phyloP scores from a whole-genome alignment of 2,888 invertebrate species.

The Troides helena region DNA sequence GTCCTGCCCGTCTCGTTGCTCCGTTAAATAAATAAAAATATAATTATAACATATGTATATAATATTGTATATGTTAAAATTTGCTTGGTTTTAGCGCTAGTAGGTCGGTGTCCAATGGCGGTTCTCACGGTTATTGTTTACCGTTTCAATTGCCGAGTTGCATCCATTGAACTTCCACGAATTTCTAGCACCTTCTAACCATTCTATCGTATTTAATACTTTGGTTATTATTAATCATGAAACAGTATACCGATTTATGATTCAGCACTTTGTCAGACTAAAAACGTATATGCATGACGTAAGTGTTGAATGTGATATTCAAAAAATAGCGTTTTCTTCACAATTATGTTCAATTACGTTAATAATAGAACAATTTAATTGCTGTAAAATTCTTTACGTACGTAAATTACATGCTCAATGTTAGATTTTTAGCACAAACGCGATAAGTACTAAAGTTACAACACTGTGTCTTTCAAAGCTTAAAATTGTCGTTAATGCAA shows the following conservation, averaged over 20 bases:
- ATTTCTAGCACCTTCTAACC: constrained; percentile 21
- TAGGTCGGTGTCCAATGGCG: not conserved
- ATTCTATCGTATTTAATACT: not conserved
- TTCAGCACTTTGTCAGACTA: not conserved
- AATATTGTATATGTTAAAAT: not conserved
- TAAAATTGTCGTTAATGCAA: too few relatives aligned
- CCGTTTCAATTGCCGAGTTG: constrained; percentile 10
- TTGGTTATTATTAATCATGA: not conserved
- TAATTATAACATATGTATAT: not conserved
- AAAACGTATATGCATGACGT: not conserved
- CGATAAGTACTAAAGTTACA: too few relatives aligned
- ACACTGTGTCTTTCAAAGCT: too few relatives aligned
- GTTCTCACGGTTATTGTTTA: constrained; percentile 12
- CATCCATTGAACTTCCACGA: constrained; percentile 6
- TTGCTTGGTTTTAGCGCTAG: not conserved
- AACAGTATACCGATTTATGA: not conserved
- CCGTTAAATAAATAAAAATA: not conserved
- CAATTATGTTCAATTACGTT: too few relatives aligned
- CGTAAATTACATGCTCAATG: too few relatives aligned
- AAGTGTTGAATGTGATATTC: too few relatives aligned
- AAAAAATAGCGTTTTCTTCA: too few relatives aligned
- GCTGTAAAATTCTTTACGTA: too few relatives aligned
- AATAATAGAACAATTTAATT: too few relatives aligned
- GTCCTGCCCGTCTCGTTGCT: too few relatives aligned
- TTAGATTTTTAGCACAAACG: too few relatives aligned